Base-by-base conservation (phyloP, 2,797 vertebrate genomes). In the Pangasius krempfi region DNA sequence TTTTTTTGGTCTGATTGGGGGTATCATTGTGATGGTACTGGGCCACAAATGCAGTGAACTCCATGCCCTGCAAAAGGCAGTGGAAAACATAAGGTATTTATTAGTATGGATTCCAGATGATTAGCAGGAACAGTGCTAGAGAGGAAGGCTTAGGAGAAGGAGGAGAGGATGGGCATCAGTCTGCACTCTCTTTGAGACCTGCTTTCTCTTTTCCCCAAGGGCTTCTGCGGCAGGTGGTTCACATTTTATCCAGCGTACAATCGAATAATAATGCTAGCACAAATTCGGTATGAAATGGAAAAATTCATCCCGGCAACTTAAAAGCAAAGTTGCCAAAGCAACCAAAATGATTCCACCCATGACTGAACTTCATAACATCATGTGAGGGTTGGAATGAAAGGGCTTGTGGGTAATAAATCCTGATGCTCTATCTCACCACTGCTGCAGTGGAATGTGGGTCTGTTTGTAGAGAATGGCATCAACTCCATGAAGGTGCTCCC, bases 61-160 rank as follows among this genome's bases (percentile, higher is more conserved):
- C 92, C 88, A 92, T 92, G 88, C 89, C 90, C 86, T 14, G 91
- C 84, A 84, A 91, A 92, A 86, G 85, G 82, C 92, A 90, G 90
- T 92, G 92, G 91, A 95, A 94, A 91, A 95, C 94, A 96, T 95
- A 94, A 94, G 93, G 94, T 91, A 96, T 96, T 95, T 95, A 95
- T 96, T 96, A 96, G 88, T 94, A 93, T 89, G 90, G 94, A 94
- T 96, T 96, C 94, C 94, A 95, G 92, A 95, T 95, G 95, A 96
- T 97, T 95, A 96, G 92, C 92, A 92, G 91, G 56, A 93, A 94
- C 92, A 95, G 92, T 90, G 91, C 90, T 92, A 85, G 89, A 88
- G 66, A 91, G 89, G 88, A 91, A 83, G 92, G 91, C 87, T 87
- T 90, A 91, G 90, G 94, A 95, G 92, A 91, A 94, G 93, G 91